These are phyloP conservation scores for Poecilus cupreus DNA, from an alignment of 2,888 invertebrate species.

Conservation along the genomic window DNA sequence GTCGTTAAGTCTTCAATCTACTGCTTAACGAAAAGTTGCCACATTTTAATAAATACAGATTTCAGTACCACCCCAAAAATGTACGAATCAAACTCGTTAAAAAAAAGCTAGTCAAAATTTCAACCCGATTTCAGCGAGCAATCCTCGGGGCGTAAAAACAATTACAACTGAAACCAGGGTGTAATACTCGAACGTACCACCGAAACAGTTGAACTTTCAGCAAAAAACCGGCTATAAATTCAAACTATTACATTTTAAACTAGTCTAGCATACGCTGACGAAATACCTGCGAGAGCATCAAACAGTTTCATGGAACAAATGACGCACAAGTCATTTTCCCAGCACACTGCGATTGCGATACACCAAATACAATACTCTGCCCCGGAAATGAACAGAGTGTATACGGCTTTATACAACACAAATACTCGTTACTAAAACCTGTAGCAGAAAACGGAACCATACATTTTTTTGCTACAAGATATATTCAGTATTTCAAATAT, in stretches of 20 bases:
- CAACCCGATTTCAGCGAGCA: too few species aligned
- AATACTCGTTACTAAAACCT: too few species aligned
- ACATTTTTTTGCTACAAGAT: too few species aligned
- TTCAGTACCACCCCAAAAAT: too few species aligned
- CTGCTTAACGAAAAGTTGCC: too few species aligned
- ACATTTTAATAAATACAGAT: too few species aligned
- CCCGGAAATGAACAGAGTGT: not conserved
- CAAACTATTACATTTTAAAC: not conserved
- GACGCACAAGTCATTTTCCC: constrained; percentile 16
- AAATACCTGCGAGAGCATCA: not conserved
- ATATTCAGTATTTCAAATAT: too few species aligned
- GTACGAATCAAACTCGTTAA: too few species aligned
- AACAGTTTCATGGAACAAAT: constrained; percentile 29
- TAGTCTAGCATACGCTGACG: not conserved
- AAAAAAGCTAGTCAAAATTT: too few species aligned
- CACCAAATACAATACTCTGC: not conserved
- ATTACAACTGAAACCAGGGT: not conserved
- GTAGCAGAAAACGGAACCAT: too few species aligned
- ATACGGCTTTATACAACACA: not conserved
- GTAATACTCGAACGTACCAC: not conserved
- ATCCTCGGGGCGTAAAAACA: not conserved
- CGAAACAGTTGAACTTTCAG: not conserved
- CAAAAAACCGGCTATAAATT: not conserved
- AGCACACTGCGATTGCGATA: not conserved
- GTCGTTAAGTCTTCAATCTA: too few species aligned